Conservation (phyloP, 1,140 invertebrate genomes). For the Psilanteris sp. region DNA sequence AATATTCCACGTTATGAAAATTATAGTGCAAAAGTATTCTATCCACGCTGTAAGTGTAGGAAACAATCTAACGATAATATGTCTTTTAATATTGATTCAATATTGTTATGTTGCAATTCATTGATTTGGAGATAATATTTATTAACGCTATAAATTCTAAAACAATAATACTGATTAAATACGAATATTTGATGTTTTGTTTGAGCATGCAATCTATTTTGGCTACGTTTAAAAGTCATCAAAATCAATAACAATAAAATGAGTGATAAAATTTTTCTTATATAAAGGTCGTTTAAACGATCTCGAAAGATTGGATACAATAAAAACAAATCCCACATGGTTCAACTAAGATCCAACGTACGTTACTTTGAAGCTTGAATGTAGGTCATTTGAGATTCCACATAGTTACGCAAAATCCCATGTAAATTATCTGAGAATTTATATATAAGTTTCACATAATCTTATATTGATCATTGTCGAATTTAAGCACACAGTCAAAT, state of each 20-base stretch:
- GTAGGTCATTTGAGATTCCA: constrained; percentile 47
- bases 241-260: constrained; percentile 33
- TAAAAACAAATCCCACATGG: constrained; percentile 48
- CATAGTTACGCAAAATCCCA: constrained; percentile 47
- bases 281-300: constrained; percentile 35
- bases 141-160: too few relatives aligned
- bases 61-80: too few relatives aligned
- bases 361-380: constrained; percentile 41
- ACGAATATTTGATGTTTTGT: constrained; percentile 1
- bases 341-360: constrained; percentile 43
- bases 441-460: constrained; percentile 47
- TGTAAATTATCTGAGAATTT: constrained; percentile 51
- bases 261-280: constrained; percentile 18
- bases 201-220: constrained; percentile 7
- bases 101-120: too few relatives aligned
- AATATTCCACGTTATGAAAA: constrained; percentile 20
- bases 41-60: too few relatives aligned
- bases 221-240: constrained; percentile 6
- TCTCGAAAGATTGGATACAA: constrained; percentile 55
- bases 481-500: constrained; percentile 32
- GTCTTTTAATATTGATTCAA: too few relatives aligned
- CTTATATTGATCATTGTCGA: constrained; percentile 49
- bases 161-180: constrained; percentile 8
- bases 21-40: not conserved
- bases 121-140: too few relatives aligned